phyloP scores from a whole-genome alignment of 1,140 invertebrate genomes.

The Zophobas morio region DNA sequence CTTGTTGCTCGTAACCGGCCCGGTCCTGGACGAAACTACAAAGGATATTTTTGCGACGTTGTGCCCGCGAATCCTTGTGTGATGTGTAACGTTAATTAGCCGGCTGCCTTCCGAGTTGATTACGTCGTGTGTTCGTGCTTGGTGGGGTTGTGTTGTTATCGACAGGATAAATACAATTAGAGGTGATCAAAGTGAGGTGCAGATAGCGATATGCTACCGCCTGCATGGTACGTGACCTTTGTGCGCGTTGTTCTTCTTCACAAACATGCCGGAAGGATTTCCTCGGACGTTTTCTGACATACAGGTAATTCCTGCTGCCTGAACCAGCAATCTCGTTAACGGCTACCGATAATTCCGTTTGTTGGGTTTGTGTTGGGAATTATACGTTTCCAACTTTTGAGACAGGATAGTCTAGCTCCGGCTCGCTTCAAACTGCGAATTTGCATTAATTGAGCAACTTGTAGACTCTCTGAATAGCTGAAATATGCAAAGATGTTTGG shows the following conservation, averaged over 20 bases:
- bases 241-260: slow-evolving; percentile 55
- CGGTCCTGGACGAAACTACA: slow-evolving; percentile 10
- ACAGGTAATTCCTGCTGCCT: slow-evolving; percentile 56
- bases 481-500: too few species aligned
- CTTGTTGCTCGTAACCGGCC: slow-evolving; percentile 48
- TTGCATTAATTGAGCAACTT: too few species aligned
- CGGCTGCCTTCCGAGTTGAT: slow-evolving; percentile 23
- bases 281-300: slow-evolving; percentile 60
- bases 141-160: slow-evolving; percentile 46
- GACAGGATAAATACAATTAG: slow-evolving; percentile 55
- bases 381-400: too few species aligned
- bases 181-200: slow-evolving; percentile 58
- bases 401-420: too few species aligned
- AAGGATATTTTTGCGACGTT: slow-evolving; percentile 34
- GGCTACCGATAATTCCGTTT: too few species aligned
- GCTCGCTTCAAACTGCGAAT: too few species aligned
- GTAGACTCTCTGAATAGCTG: too few species aligned
- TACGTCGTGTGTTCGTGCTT: slow-evolving; percentile 40
- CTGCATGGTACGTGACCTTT: slow-evolving; percentile 62
- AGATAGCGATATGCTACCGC: slow-evolving; percentile 61
- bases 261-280: slow-evolving; percentile 63
- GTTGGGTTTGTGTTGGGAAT: too few species aligned
- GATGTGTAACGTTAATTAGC: slow-evolving; percentile 21
- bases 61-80: slow-evolving; percentile 11
- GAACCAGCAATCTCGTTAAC: too few species aligned